Conservation (phyloP, 1,140 invertebrate genomes). For the Chrysomallon squamiferum region DNA sequence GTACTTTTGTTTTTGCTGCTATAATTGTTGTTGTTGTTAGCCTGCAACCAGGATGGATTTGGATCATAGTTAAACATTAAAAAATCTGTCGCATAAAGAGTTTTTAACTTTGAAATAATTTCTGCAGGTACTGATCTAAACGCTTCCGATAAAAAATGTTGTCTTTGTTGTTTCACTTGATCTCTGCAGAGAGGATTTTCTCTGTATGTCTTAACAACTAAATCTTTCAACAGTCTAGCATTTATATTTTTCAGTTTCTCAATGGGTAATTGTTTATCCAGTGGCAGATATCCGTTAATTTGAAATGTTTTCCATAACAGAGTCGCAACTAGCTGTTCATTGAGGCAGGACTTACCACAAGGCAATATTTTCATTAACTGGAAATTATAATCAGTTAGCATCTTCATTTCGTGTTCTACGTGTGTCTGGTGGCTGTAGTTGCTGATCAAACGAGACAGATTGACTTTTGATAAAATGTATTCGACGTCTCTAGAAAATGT, state of each 20-base stretch:
- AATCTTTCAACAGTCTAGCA: background rate
- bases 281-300: conserved; percentile 26
- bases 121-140: background rate
- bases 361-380: conserved; percentile 14
- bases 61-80: conserved; percentile 10
- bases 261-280: background rate
- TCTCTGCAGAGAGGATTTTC: background rate
- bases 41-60: background rate
- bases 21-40: no score
- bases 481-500: conserved; percentile 8
- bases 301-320: conserved; percentile 26
- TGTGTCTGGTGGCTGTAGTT: background rate
- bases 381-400: no score
- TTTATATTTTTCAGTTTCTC: background rate
- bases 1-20: no score
- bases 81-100: conserved; percentile 1
- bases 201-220: background rate
- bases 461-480: conserved; percentile 4
- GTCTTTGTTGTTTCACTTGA: background rate
- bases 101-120: background rate
- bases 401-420: conserved; percentile 14
- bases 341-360: conserved; percentile 9
- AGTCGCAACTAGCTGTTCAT: conserved; percentile 6
- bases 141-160: background rate
- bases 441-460: conserved; percentile 3